phyloP scores from a whole-genome alignment of 1,140 invertebrate species.

The Bombyx mandarina region DNA sequence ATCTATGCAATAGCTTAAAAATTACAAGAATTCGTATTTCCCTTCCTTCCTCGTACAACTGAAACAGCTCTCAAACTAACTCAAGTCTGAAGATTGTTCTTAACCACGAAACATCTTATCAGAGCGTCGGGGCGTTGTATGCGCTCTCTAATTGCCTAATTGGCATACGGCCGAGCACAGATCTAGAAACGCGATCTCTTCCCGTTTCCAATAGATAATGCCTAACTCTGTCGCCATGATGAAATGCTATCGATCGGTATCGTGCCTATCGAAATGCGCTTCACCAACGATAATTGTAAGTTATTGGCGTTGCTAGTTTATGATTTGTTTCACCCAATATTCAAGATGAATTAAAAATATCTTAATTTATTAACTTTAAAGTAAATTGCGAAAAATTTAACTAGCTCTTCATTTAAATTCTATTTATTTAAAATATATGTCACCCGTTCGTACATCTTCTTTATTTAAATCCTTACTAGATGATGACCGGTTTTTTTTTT shows the following conservation, averaged over 20 bases:
- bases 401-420: no score
- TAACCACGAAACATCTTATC: constrained; percentile 48
- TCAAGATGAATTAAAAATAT: no score
- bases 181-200: constrained; percentile 55
- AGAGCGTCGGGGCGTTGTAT: constrained; percentile 37
- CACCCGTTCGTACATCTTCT: no score
- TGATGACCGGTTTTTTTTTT: no score
- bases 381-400: no score
- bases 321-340: neutral
- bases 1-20: no score
- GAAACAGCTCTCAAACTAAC: no score
- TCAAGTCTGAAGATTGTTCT: neutral
- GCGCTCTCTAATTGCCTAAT: constrained; percentile 65
- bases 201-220: constrained; percentile 47
- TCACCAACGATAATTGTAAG: constrained; percentile 33
- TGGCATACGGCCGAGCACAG: constrained; percentile 54
- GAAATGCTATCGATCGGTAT: constrained; percentile 57
- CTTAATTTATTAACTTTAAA: no score
- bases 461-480: no score
- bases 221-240: constrained; percentile 41
- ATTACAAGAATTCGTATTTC: no score
- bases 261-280: constrained; percentile 52
- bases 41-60: no score
- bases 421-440: no score
- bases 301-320: constrained; percentile 10